These are phyloP conservation scores for Triplophysa yarkandensis DNA, from an alignment of 2,797 vertebrate genomes.

Conservation along the genomic window DNA sequence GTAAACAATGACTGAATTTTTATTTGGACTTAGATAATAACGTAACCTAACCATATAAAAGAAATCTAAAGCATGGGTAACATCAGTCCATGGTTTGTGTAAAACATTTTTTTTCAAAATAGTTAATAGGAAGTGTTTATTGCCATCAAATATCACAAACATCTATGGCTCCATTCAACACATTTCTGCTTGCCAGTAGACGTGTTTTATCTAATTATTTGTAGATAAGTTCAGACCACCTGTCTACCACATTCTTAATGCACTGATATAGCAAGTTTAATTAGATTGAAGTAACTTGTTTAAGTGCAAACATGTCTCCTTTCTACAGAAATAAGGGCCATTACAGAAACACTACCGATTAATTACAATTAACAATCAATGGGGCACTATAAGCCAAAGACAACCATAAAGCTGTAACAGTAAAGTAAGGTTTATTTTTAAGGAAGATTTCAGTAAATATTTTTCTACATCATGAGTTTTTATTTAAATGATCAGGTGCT, in stretches of 20 bases:
- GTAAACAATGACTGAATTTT: no score
- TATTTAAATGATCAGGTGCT: not conserved
- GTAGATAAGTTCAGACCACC: not conserved
- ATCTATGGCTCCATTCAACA: not conserved
- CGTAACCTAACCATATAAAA: no score
- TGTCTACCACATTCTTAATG: not conserved
- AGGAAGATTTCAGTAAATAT: not conserved
- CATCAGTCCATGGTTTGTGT: not conserved
- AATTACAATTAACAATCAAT: not conserved
- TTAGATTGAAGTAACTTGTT: not conserved
- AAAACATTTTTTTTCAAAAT: not conserved
- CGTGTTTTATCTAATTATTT: constrained; percentile 18
- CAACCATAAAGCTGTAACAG: not conserved
- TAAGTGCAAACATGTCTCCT: not conserved
- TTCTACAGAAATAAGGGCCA: not conserved
- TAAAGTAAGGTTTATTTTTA: not conserved
- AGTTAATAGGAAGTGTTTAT: not conserved
- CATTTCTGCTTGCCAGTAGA: not conserved
- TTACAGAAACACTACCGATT: not conserved
- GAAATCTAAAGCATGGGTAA: not conserved
- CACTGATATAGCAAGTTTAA: not conserved
- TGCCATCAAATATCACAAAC: not conserved
- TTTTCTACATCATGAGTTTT: not conserved
- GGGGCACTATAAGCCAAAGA: not conserved
- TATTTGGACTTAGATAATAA: no score